Conservation (phyloP, 1,140 invertebrate genomes). For the Episyrphus balteatus region DNA sequence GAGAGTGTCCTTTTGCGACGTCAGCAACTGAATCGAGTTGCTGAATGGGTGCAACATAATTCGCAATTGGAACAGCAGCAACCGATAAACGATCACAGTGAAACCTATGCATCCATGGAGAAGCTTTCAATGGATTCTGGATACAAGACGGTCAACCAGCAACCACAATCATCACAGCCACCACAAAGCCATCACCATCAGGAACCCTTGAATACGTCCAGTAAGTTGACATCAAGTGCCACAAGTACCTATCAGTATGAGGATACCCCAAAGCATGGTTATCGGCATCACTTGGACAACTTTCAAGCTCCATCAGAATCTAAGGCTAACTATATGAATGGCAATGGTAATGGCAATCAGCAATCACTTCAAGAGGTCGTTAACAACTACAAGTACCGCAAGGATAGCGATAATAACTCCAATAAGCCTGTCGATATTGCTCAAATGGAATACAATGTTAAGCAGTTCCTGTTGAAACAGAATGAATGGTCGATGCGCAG, state of each 20-base stretch:
- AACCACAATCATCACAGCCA: slow-evolving; percentile 16
- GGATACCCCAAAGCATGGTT: too few species aligned
- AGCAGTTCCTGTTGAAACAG: slow-evolving; percentile 47
- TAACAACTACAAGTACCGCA: slow-evolving; percentile 31
- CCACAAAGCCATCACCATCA: neutral
- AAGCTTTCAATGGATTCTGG: slow-evolving; percentile 33
- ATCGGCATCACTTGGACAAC: too few species aligned
- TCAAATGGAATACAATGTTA: slow-evolving; percentile 51
- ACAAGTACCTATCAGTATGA: too few species aligned
- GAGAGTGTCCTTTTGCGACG: slow-evolving; percentile 39
- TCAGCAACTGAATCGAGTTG: slow-evolving; percentile 52
- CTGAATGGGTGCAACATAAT: slow-evolving; percentile 55
- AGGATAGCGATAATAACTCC: slow-evolving; percentile 30
- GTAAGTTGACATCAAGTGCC: too few species aligned
- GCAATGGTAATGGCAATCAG: too few species aligned
- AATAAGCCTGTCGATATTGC: slow-evolving; percentile 40
- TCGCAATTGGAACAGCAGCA: slow-evolving; percentile 28
- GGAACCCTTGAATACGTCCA: neutral
- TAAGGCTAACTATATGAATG: too few species aligned
- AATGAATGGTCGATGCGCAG: slow-evolving; percentile 42
- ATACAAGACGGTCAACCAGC: slow-evolving; percentile 32
- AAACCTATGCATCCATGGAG: slow-evolving; percentile 29
- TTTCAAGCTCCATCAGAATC: too few species aligned
- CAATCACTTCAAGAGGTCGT: too few species aligned
- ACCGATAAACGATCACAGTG: slow-evolving; percentile 27